Evolutionary conservation across 2,888 invertebrate genomes (phyloP).

Genomic region (Pegoplata infirma): DNA sequence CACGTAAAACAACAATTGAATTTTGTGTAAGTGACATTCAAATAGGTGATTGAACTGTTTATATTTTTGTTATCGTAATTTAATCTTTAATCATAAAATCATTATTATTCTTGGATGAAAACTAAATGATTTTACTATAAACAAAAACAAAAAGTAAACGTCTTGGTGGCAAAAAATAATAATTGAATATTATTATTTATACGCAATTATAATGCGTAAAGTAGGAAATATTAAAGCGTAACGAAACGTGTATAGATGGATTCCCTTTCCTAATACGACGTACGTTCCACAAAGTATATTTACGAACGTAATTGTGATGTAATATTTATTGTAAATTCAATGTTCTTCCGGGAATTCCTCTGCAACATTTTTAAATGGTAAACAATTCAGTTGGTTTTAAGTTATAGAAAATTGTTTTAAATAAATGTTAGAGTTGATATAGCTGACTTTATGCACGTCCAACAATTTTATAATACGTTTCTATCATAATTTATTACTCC

Average conservation of each 20-base stretch:
- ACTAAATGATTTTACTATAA: neutral
- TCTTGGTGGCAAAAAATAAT: neutral
- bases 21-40: slow-evolving; percentile 11
- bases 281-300: neutral
- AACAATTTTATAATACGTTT: slow-evolving; percentile 14
- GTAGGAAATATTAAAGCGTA: slow-evolving; percentile 35
- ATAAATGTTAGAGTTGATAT: too few species aligned
- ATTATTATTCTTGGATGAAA: neutral
- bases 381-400: neutral
- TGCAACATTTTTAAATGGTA: neutral
- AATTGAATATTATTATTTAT: slow-evolving; percentile 6
- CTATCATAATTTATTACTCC: slow-evolving; percentile 20
- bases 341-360: slow-evolving; percentile 54
- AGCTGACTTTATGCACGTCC: slow-evolving; percentile 28
- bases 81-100: neutral
- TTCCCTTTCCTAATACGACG: slow-evolving; percentile 8
- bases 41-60: slow-evolving; percentile 15
- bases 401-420: too few species aligned
- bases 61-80: neutral
- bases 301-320: slow-evolving; percentile 24
- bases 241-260: neutral
- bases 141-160: neutral
- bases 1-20: neutral
- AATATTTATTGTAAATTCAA: slow-evolving; percentile 35
- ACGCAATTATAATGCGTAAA: neutral